These are phyloP conservation scores for Podiceps cristatus DNA, from an alignment of 2,113 vertebrate genomes.

Conservation along the genomic window DNA sequence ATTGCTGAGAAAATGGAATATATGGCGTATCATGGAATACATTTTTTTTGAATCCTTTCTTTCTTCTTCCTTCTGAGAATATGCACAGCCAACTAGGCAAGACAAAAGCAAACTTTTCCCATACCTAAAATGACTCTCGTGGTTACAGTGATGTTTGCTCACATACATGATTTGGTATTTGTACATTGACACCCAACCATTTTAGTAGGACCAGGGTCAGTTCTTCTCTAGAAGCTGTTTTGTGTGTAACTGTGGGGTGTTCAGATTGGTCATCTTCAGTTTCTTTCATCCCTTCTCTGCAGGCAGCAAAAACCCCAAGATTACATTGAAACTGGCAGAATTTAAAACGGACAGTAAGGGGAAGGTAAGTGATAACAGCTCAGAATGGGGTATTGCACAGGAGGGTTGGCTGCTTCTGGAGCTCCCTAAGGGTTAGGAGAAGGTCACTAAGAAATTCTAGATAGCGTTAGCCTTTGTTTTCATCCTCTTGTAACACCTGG, in stretches of 20 bases:
- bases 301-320: slow-evolving; percentile 98
- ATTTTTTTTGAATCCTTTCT: background rate
- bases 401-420: background rate
- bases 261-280: background rate
- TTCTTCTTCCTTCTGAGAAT: background rate
- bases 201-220: background rate
- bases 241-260: background rate
- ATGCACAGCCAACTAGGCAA: background rate
- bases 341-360: slow-evolving; percentile 89
- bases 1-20: background rate
- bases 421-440: background rate
- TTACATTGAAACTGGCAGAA: slow-evolving; percentile 90
- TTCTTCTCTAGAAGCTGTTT: background rate
- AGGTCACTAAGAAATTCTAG: background rate
- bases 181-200: background rate
- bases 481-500: background rate
- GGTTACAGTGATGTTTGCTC: background rate
- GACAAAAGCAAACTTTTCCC: background rate
- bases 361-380: slow-evolving; percentile 78
- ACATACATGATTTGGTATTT: background rate
- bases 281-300: background rate
- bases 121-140: background rate
- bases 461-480: background rate
- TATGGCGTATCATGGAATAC: background rate
- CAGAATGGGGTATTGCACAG: background rate